Percentiles rank a stretch among this genome's conserved stretches.
Evolutionary conservation across 2,888 invertebrate genomes (phyloP).

Genomic region (Tipula lateralis): DNA sequence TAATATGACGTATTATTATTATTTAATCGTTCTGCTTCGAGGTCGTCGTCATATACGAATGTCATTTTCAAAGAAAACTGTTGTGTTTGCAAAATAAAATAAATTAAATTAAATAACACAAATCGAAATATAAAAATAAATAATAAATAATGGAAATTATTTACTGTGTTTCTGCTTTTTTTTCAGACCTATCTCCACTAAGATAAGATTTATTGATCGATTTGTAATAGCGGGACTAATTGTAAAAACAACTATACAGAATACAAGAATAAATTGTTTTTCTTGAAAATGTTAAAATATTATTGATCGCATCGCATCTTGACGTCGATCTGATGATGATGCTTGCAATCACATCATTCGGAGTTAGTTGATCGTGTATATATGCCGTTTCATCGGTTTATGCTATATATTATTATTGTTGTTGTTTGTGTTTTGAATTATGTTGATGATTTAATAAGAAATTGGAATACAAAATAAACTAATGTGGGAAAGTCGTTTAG

Average conservation of each 20-base stretch:
- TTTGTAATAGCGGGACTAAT: constrained; percentile 24
- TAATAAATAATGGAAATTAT: neutral
- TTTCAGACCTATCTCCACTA: neutral
- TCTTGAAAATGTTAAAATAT: neutral
- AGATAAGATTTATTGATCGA: neutral
- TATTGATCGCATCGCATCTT: neutral
- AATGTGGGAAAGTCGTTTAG: neutral
- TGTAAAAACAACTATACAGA: neutral
- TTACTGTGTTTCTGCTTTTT: neutral
- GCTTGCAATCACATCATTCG: neutral
- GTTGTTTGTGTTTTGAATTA: neutral
- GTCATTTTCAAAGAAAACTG: neutral
- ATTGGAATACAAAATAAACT: neutral
- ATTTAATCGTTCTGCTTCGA: neutral
- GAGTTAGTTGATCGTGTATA: neutral
- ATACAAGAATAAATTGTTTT: neutral
- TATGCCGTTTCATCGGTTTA: neutral
- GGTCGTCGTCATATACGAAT: neutral
- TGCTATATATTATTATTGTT: too few relatives aligned
- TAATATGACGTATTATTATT: neutral
- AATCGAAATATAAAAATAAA: neutral
- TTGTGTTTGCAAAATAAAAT: neutral
- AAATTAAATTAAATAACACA: constrained; percentile 13
- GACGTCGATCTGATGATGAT: neutral
- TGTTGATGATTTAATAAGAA: neutral